A percentile compares a stretch with the other conserved stretches of the same genome.
Evolutionary conservation across 2,888 invertebrate genomes (phyloP).

Genomic region (Agriopis aurantiaria): DNA sequence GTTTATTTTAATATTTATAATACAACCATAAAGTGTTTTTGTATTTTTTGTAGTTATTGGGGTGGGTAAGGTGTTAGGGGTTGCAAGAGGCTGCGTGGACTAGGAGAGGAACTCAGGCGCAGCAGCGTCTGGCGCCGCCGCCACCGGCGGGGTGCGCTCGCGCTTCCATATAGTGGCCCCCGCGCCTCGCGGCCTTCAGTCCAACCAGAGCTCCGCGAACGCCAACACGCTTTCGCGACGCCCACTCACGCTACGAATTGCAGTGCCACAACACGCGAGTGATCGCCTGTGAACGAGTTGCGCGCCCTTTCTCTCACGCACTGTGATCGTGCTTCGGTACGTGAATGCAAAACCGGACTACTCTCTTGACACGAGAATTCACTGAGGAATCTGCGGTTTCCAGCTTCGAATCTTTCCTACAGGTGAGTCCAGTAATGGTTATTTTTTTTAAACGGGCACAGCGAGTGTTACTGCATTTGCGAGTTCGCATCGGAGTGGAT

Average conservation of each 20-base stretch:
- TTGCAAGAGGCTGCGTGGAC: neutral
- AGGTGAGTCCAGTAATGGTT: constrained; percentile 67
- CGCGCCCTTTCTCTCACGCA: constrained; percentile 85
- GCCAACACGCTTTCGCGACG: constrained; percentile 78
- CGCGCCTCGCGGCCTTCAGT: constrained; percentile 85
- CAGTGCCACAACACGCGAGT: constrained; percentile 77
- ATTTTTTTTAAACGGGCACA: constrained; percentile 55
- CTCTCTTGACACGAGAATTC: constrained; percentile 74
- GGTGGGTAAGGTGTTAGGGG: neutral
- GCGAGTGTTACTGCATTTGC: constrained; percentile 70
- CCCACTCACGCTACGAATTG: constrained; percentile 72
- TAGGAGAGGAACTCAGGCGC: neutral
- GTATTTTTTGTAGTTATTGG: neutral
- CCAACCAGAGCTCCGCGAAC: constrained; percentile 73
- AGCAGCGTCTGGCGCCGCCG: neutral
- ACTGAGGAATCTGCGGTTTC: constrained; percentile 66
- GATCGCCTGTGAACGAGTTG: constrained; percentile 74
- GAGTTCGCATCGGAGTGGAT: constrained; percentile 61
- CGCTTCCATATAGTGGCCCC: constrained; percentile 77
- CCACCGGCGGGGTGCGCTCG: constrained; percentile 43
- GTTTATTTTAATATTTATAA: neutral
- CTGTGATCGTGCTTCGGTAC: constrained; percentile 82
- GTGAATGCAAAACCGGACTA: constrained; percentile 85
- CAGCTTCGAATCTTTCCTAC: constrained; percentile 66
- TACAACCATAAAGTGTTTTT: neutral